Evolutionary conservation across 2,888 invertebrate species (phyloP).

Genomic region (Cerceris rybyensis): DNA sequence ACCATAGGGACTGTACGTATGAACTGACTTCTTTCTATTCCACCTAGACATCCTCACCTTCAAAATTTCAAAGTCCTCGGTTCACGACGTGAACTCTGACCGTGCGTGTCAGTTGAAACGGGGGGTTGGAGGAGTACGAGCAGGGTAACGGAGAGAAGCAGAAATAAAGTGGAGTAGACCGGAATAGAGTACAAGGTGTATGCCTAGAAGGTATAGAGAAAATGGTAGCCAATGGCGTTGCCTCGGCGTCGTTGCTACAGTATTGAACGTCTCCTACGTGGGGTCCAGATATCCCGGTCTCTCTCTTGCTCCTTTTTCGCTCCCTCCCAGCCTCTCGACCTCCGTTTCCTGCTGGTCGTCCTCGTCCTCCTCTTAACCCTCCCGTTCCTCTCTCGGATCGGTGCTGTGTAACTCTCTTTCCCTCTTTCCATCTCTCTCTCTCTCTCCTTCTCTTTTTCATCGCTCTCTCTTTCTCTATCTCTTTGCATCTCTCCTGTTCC

Average conservation of each 20-base stretch:
- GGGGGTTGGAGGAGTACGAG: conserved; percentile 33
- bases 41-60: not conserved
- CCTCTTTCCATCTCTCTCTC: conserved; percentile 39
- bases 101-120: not conserved
- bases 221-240: conserved; percentile 78
- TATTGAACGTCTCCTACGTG: conserved; percentile 81
- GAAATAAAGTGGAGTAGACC: conserved; percentile 44
- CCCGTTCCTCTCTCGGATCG: conserved; percentile 38
- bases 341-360: conserved; percentile 51
- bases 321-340: conserved; percentile 42
- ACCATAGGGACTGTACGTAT: no score
- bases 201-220: conserved; percentile 65
- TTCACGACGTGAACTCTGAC: not conserved
- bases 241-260: conserved; percentile 75
- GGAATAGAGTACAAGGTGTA: conserved; percentile 64
- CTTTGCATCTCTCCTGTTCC: conserved; percentile 54
- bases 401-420: conserved; percentile 45
- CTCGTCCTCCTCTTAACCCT: conserved; percentile 47
- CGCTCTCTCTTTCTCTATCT: conserved; percentile 52
- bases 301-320: conserved; percentile 36
- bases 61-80: not conserved
- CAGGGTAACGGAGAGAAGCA: conserved; percentile 41
- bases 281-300: conserved; percentile 74
- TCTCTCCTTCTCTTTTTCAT: conserved; percentile 24
- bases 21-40: no score